Base-by-base conservation (phyloP, 1,140 invertebrate species). In the Sitobion miscanthi region DNA sequence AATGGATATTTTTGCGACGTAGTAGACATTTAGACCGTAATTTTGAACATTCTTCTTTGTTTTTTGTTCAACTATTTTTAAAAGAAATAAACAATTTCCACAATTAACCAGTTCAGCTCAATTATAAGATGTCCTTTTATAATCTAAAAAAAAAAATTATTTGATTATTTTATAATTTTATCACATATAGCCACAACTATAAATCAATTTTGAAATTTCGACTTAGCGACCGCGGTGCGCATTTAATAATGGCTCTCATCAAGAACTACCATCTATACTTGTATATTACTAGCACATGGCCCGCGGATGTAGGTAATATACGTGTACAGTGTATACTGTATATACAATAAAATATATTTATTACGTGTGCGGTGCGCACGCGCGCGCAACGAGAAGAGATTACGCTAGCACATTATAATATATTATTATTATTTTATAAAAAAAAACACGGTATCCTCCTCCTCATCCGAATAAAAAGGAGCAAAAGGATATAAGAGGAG, bases 401-500 rank as follows among this genome's bases (percentile, higher is more conserved):
- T 77, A 77, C 62, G n/a, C 62, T 77, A 30, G 62, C 62, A 77
- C 62, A n/a, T 77, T 77, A 77, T n/a, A 77, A 77, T 77, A 77
- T 77, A 77, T 77, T 77, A 77, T 77, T 77, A 77, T 77, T 77
- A n/a, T 77, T n/a, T 77, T 77, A 77, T 77, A 30, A 77, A 77
- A 62, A 57, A 69, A 77, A 77, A n/a, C 30, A 35, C 62, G 30
- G 62, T 77, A 77, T 35, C 62, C n/a, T 77, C 62, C 62, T 77
- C 30, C 30, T 77, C 14, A 77, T 77, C 62, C 62, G 14, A 17
- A 77, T 77, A 6, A 77, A 77, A 77, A 77, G 62, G 62, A 69
- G 62, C 62, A 69, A n/a, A 69, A 69, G 62, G 14, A 77, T 77
- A 77, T 77, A 91, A 52, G 45, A 91, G 17, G 69, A 91, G 57